phyloP scores from a whole-genome alignment of 2,797 vertebrate genomes.

The Notolepis coatsorum region DNA sequence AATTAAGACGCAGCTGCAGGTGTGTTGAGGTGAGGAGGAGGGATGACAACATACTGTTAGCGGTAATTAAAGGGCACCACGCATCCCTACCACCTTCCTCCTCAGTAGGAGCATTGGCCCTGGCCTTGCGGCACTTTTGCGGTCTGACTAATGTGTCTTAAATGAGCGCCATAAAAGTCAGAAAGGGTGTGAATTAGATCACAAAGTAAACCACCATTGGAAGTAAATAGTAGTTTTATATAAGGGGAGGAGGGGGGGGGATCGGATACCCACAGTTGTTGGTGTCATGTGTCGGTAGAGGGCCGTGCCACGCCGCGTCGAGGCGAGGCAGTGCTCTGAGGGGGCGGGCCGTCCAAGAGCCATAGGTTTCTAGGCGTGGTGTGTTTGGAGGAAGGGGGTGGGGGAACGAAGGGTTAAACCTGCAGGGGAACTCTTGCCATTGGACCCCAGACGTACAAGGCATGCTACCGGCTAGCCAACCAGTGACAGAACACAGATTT shows the following conservation, averaged over 20 bases:
- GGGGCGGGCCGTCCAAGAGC: too few species aligned
- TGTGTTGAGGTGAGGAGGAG: neutral
- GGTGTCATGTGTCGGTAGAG: too few species aligned
- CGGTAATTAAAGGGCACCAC: slow-evolving; percentile 27
- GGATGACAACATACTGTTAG: neutral
- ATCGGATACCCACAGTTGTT: too few species aligned
- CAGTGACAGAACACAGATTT: neutral
- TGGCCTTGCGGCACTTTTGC: slow-evolving; percentile 11
- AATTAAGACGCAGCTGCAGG: slow-evolving; percentile 20
- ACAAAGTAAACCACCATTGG: slow-evolving; percentile 26
- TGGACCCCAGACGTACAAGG: slow-evolving; percentile 4
- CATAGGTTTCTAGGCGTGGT: neutral
- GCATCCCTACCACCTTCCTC: neutral
- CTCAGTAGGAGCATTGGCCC: neutral
- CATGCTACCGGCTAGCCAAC: neutral
- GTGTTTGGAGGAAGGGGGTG: neutral
- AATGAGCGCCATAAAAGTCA: slow-evolving; percentile 38
- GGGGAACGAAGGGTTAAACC: neutral
- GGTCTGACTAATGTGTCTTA: slow-evolving; percentile 41
- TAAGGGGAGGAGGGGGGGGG: too few species aligned
- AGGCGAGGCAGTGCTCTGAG: too few species aligned
- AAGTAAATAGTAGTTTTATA: slow-evolving; percentile 27
- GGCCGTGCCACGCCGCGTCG: too few species aligned
- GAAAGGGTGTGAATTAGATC: slow-evolving; percentile 41
- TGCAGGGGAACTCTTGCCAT: neutral